Evolutionary conservation across 2,888 invertebrate species (phyloP).

Genomic region (Rugalucina vietnamica): DNA sequence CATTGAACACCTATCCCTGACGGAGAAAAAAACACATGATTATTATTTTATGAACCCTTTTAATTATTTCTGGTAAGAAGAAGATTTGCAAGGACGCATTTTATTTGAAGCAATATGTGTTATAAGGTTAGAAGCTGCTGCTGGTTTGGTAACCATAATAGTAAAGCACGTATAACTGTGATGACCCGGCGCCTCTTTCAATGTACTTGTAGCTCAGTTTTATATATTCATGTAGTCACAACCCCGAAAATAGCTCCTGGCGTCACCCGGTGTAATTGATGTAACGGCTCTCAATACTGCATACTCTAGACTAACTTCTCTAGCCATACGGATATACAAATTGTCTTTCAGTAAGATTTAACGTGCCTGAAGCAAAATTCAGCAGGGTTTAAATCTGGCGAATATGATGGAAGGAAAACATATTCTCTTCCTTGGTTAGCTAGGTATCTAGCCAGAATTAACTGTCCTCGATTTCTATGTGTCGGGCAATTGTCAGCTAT

Average conservation of each 20-base stretch:
- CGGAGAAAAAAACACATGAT: too few relatives aligned
- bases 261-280: neutral
- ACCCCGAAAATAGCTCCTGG: neutral
- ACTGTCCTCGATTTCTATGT: neutral
- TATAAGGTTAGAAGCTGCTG: too few relatives aligned
- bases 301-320: neutral
- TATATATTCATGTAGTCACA: neutral
- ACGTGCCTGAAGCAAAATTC: neutral
- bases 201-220: too few relatives aligned
- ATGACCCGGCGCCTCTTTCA: too few relatives aligned
- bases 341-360: neutral
- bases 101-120: too few relatives aligned
- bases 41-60: too few relatives aligned
- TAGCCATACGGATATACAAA: neutral
- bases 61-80: too few relatives aligned
- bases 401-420: neutral
- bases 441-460: neutral
- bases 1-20: too few relatives aligned
- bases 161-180: too few relatives aligned
- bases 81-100: too few relatives aligned
- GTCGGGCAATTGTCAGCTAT: neutral
- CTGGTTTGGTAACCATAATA: too few relatives aligned
- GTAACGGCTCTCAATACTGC: neutral
- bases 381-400: neutral
- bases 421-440: neutral